These are phyloP conservation scores for Panorpa germanica DNA, from an alignment of 2,888 invertebrate genomes.

Conservation along the genomic window DNA sequence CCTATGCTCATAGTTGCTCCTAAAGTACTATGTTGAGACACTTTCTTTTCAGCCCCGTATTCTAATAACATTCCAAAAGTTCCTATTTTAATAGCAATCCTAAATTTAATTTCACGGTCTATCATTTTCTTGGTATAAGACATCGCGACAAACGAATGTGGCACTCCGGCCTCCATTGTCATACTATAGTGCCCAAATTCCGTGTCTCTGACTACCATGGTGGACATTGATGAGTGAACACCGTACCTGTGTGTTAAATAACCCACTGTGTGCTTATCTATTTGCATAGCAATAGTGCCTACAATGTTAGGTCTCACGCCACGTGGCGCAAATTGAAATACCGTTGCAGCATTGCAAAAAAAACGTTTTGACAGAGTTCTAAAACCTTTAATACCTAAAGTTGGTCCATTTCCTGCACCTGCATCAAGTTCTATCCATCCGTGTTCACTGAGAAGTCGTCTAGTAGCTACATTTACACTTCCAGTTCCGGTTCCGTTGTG, in stretches of 20 bases:
- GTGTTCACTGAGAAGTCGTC: slow-evolving; percentile 59
- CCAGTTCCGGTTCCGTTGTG: slow-evolving; percentile 67
- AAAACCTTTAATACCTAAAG: slow-evolving; percentile 60
- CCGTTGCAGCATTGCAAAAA: slow-evolving; percentile 57
- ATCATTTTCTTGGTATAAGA: slow-evolving; percentile 65
- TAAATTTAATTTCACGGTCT: slow-evolving; percentile 59
- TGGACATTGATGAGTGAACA: slow-evolving; percentile 54
- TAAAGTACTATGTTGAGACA: slow-evolving; percentile 75
- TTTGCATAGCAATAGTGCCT: slow-evolving; percentile 64
- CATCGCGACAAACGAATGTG: slow-evolving; percentile 56
- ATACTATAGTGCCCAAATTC: slow-evolving; percentile 45
- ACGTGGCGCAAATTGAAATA: slow-evolving; percentile 55
- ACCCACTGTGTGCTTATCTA: slow-evolving; percentile 76
- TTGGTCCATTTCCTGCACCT: slow-evolving; percentile 70
- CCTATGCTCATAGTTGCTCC: slow-evolving; percentile 74
- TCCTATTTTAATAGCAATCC: slow-evolving; percentile 56
- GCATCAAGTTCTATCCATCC: slow-evolving; percentile 78
- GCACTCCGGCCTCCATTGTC: slow-evolving; percentile 63
- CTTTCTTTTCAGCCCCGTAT: slow-evolving; percentile 83
- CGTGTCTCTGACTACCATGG: slow-evolving; percentile 61
- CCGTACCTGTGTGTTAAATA: slow-evolving; percentile 71
- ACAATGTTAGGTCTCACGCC: slow-evolving; percentile 60
- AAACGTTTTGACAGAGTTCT: slow-evolving; percentile 51
- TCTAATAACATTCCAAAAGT: slow-evolving; percentile 76
- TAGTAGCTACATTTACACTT: slow-evolving; percentile 35